phyloP scores from a whole-genome alignment of 1,140 invertebrate species.

The Pseudomyrmex dendroicus region DNA sequence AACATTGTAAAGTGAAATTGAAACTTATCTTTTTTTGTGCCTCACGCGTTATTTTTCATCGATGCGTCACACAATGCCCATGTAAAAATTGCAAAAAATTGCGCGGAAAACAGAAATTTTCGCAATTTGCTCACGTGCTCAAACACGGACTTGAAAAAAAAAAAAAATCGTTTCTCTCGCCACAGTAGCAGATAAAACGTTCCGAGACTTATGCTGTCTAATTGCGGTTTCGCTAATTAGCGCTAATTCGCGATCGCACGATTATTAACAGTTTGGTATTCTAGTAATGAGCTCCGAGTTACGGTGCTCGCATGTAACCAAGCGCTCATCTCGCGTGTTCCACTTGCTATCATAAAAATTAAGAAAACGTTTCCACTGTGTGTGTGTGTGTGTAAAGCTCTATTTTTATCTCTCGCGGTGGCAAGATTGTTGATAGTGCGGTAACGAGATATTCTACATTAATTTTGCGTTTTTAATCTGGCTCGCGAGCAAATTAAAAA shows the following conservation, averaged over 20 bases:
- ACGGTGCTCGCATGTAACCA: slow-evolving; percentile 40
- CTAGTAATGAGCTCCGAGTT: slow-evolving; percentile 54
- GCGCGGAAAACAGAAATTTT: neutral
- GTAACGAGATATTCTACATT: slow-evolving; percentile 37
- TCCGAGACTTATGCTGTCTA: slow-evolving; percentile 51
- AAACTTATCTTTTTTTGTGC: slow-evolving; percentile 10
- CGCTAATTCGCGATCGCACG: slow-evolving; percentile 50
- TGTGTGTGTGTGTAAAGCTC: neutral
- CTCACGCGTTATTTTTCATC: neutral
- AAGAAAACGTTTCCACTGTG: slow-evolving; percentile 20
- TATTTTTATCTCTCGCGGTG: slow-evolving; percentile 5
- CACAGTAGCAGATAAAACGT: slow-evolving; percentile 2
- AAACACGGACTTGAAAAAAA: no score
- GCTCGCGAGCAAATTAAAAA: slow-evolving; percentile 29
- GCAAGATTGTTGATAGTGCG: slow-evolving; percentile 27
- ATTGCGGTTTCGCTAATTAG: slow-evolving; percentile 64
- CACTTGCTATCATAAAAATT: slow-evolving; percentile 64
- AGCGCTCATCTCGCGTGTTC: slow-evolving; percentile 43
- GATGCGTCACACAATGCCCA: neutral
- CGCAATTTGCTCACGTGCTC: no score
- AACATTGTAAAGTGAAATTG: neutral
- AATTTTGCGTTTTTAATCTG: neutral
- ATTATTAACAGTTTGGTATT: slow-evolving; percentile 68
- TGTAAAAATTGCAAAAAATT: neutral
- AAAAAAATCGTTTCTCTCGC: slow-evolving; percentile 1